Base-by-base conservation (phyloP, 2,113 vertebrate species). In the Takifugu bimaculatus region DNA sequence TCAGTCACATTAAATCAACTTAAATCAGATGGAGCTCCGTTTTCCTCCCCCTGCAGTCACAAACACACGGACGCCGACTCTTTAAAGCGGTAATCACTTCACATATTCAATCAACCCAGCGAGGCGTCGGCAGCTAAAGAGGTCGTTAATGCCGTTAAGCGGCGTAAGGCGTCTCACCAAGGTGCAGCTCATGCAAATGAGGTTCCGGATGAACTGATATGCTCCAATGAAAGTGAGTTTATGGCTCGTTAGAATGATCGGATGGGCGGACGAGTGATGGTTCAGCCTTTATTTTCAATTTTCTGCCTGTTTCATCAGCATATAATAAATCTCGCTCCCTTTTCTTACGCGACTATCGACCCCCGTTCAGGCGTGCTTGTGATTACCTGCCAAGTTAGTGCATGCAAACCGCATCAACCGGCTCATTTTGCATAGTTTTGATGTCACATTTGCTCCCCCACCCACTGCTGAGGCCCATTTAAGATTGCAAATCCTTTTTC, bases 241-340 rank as follows among this genome's bases (percentile, higher is more conserved):
- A 63, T 77, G 76, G 57, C 45, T 65, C 13, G 27, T 53, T 32
- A 29, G 68, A 65, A 68, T 70, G 61, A 70, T 50, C 32, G 48
- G 55, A 67, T 14, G 20, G 57, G 26, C 60, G 59, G 35, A 78
- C 49, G 71, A 68, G 48, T 56, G 54, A 59, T 53, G 7, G 7
- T 62, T 66, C 1, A 13, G 13, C 27, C 26, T 63, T 53, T 39
- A 20, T 5, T 6, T 43, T 10, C 48, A 72, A 64, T 70, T 54
- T 45, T 42, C 54, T 20, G 28, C 39, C 49, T 50, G 13, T 65
- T 54, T 26, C 12, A 74, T 79, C 54, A 27, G 27, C 13, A 20
- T 49, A 28, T 75, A 75, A 84, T 82, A 45, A 70, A 77, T 79
- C 68, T 13, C 75, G 75, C 77, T 77, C 72, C 59, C 1, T 56